phyloP scores from a whole-genome alignment of 2,888 invertebrate species.

The Scrobipalpa atriplicella region DNA sequence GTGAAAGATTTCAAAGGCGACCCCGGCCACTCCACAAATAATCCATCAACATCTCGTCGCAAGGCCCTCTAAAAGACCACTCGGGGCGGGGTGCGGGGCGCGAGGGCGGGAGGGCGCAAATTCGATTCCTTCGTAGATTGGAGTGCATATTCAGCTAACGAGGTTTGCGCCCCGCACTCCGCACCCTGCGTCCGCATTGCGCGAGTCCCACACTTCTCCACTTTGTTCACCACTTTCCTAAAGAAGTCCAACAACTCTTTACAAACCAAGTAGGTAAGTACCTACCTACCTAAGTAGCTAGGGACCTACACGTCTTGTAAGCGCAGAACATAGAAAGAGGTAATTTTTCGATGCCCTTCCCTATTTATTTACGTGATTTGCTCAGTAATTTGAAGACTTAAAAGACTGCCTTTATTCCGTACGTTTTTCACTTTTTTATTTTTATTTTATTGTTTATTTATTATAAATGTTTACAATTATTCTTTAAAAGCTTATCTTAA shows the following conservation, averaged over 20 bases:
- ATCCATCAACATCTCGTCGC: conserved; percentile 75
- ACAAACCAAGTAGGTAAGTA: background rate
- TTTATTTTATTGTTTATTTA: too few relatives aligned
- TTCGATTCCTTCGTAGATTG: conserved; percentile 74
- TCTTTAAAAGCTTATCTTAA: too few relatives aligned
- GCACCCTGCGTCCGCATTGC: conserved; percentile 26
- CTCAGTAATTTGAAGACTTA: too few relatives aligned
- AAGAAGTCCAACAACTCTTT: conserved; percentile 10
- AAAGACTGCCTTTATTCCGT: too few relatives aligned
- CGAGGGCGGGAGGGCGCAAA: conserved; percentile 54
- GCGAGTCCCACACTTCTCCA: background rate
- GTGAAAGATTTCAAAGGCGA: conserved; percentile 79
- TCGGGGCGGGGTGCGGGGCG: conserved; percentile 43
- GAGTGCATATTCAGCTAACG: conserved; percentile 77
- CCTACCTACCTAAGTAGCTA: too few relatives aligned
- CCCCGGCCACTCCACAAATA: conserved; percentile 78
- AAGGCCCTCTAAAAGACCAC: conserved; percentile 59
- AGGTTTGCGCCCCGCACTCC: conserved; percentile 54
- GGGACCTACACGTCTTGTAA: too few relatives aligned
- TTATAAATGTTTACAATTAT: too few relatives aligned
- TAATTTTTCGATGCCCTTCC: too few relatives aligned
- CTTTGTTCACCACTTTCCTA: conserved; percentile 6
- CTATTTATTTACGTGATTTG: too few relatives aligned
- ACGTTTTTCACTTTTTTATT: too few relatives aligned
- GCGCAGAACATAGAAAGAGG: too few relatives aligned